A percentile compares a stretch with the other conserved stretches of the same genome.
phyloP scores from a whole-genome alignment of 2,888 invertebrate genomes.

The Eupithecia subfuscata region DNA sequence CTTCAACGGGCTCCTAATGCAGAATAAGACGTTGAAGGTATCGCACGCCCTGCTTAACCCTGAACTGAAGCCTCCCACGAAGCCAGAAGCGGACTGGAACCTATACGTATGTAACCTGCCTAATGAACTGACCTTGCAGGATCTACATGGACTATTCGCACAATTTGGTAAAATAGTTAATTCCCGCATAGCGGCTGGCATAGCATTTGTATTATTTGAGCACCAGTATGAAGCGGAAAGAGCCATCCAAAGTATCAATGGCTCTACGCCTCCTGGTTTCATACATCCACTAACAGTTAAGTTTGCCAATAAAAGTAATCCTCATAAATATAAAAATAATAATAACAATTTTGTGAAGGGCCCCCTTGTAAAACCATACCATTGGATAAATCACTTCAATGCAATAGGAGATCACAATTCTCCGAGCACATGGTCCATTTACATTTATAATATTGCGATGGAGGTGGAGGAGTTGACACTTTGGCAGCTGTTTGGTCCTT shows the following conservation, averaged over 20 bases:
- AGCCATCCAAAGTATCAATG: slow-evolving; percentile 80
- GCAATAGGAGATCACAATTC: slow-evolving; percentile 79
- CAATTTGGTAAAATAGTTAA: slow-evolving; percentile 84
- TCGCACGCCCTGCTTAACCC: slow-evolving; percentile 81
- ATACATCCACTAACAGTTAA: slow-evolving; percentile 83
- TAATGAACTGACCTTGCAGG: slow-evolving; percentile 83
- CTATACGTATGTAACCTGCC: slow-evolving; percentile 84
- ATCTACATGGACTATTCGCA: slow-evolving; percentile 82
- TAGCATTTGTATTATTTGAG: slow-evolving; percentile 82
- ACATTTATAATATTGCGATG: slow-evolving; percentile 81
- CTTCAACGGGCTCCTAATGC: slow-evolving; percentile 82
- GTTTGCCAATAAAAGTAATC: slow-evolving; percentile 84
- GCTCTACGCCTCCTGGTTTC: slow-evolving; percentile 80
- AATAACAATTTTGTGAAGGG: slow-evolving; percentile 79
- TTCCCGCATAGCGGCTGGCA: slow-evolving; percentile 82
- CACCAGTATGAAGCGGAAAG: slow-evolving; percentile 81
- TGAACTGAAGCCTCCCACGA: slow-evolving; percentile 79
- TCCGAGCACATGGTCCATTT: slow-evolving; percentile 82
- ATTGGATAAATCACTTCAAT: slow-evolving; percentile 82
- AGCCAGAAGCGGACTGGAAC: slow-evolving; percentile 84
- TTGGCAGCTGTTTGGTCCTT: slow-evolving; percentile 83
- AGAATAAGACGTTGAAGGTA: slow-evolving; percentile 83
- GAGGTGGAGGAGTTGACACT: slow-evolving; percentile 81
- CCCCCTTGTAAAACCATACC: slow-evolving; percentile 76
- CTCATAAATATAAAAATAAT: slow-evolving; percentile 80